phyloP scores from a whole-genome alignment of 2,888 invertebrate species.

The Scaptomyza flava region DNA sequence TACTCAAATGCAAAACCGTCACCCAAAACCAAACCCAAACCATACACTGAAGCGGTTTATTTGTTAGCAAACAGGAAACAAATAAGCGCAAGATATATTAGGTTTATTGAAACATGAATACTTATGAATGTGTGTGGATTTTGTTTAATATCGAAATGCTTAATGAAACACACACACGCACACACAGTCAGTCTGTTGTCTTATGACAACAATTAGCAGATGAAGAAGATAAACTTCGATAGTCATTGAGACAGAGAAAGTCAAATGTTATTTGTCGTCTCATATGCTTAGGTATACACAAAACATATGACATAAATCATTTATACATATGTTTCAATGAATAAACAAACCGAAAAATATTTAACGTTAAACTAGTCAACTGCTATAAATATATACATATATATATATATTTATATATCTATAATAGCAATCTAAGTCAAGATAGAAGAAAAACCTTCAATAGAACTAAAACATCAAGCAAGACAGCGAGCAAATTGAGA shows the following conservation, averaged over 20 bases:
- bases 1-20: conserved; percentile 30
- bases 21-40: conserved; percentile 8
- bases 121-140: conserved; percentile 20
- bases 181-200: conserved; percentile 7
- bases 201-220: conserved; percentile 13
- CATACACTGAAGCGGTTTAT: conserved; percentile 22
- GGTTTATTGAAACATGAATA: conserved; percentile 25
- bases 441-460: conserved; percentile 16
- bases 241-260: background rate
- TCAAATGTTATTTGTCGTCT: conserved; percentile 30
- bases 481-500: conserved; percentile 2
- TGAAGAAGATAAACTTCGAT: conserved; percentile 1
- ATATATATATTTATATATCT: too few relatives aligned
- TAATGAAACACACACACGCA: background rate
- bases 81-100: conserved; percentile 27
- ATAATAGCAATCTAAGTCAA: conserved; percentile 21
- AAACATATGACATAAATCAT: conserved; percentile 34
- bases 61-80: conserved; percentile 29
- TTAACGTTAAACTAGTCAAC: conserved; percentile 47
- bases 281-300: conserved; percentile 28
- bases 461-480: background rate
- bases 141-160: conserved; percentile 12
- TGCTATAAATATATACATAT: too few relatives aligned
- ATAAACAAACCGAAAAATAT: conserved; percentile 34
- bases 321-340: conserved; percentile 12